These are phyloP conservation scores for Plemyria rubiginata DNA, from an alignment of 2,888 invertebrate genomes.

Conservation along the genomic window DNA sequence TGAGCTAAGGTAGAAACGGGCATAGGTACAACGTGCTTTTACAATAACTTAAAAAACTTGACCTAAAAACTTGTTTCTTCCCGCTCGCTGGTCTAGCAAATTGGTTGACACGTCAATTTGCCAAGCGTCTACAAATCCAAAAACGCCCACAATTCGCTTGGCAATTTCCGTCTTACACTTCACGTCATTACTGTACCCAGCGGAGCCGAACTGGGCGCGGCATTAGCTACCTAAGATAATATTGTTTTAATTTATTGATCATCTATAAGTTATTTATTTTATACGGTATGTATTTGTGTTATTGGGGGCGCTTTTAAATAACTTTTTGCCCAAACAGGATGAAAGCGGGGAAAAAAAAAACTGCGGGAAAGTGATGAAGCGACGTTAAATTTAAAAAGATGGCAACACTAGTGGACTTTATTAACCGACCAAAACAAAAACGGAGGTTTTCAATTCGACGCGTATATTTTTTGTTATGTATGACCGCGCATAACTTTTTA, in stretches of 20 bases:
- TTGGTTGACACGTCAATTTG: constrained; percentile 13
- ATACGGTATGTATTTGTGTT: background rate
- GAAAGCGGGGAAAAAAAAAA: background rate
- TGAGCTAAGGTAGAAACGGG: no score
- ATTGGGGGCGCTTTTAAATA: background rate
- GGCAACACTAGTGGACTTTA: constrained; percentile 1
- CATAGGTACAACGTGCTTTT: no score
- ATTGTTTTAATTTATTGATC: constrained; percentile 3
- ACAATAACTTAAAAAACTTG: no score
- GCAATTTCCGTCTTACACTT: constrained; percentile 23
- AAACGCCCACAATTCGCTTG: constrained; percentile 15
- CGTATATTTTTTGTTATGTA: no score
- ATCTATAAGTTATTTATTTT: background rate
- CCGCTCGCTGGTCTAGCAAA: constrained; percentile 2
- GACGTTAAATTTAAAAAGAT: background rate
- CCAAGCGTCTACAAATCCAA: constrained; percentile 6
- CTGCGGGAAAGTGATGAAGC: background rate
- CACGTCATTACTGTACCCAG: constrained; percentile 23
- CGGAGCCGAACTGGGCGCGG: constrained; percentile 27
- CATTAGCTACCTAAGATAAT: constrained; percentile 10
- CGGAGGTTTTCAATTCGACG: no score
- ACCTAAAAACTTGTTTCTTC: no score
- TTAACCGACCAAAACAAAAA: no score
- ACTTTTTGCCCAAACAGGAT: background rate
- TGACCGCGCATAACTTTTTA: no score